These are phyloP conservation scores for Eufriesea mexicana DNA, from an alignment of 1,140 invertebrate species.

Conservation along the genomic window DNA sequence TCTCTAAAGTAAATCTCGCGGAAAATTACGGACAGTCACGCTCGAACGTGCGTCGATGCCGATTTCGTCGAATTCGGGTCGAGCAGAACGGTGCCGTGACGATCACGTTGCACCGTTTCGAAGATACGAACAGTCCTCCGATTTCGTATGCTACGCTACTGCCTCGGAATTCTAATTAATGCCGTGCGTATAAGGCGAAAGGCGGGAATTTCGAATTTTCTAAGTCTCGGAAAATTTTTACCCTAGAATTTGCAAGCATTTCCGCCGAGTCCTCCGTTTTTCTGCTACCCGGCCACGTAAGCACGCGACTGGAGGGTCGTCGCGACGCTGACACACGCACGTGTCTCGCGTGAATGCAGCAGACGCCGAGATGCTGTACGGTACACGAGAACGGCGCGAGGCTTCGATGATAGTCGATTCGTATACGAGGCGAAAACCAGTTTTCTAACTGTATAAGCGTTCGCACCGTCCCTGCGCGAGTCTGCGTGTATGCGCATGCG, in stretches of 20 bases:
- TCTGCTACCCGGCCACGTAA: not conserved
- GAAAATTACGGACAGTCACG: constrained; percentile 25
- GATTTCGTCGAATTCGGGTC: constrained; percentile 58
- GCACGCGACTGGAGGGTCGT: not conserved
- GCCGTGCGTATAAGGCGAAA: too few relatives aligned
- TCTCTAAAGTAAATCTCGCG: constrained; percentile 42
- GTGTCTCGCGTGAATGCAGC: constrained; percentile 22
- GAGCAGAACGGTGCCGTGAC: constrained; percentile 52
- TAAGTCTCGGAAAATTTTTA: too few relatives aligned
- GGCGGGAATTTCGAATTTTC: too few relatives aligned
- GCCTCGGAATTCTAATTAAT: too few relatives aligned
- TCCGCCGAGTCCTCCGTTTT: too few relatives aligned
- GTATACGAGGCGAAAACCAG: constrained; percentile 16
- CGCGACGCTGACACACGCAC: not conserved
- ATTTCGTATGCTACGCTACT: not conserved
- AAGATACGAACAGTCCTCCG: not conserved
- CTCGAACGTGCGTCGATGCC: constrained; percentile 18
- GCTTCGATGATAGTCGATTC: constrained; percentile 13
- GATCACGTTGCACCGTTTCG: constrained; percentile 12
- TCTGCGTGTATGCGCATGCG: too few relatives aligned
- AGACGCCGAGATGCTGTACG: constrained; percentile 1
- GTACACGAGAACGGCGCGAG: not conserved
- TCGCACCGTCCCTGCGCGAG: not conserved
- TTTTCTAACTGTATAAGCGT: constrained; percentile 29
- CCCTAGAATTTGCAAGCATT: too few relatives aligned